These are phyloP conservation scores for Machaerirhynchus nigripectus DNA, from an alignment of 2,113 vertebrate genomes.

Conservation along the genomic window DNA sequence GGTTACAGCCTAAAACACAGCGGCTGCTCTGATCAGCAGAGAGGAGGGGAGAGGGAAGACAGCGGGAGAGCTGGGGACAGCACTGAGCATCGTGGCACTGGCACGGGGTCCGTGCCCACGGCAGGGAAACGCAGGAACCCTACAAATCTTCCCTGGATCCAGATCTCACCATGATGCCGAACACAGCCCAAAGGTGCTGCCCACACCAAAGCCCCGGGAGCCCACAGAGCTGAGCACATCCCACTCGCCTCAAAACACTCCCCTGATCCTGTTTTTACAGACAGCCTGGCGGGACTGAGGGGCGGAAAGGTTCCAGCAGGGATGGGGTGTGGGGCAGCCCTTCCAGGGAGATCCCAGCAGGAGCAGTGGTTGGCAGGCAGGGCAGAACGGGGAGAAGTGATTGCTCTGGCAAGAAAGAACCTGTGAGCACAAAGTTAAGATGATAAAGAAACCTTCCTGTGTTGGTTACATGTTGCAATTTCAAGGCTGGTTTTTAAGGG, in stretches of 20 bases:
- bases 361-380: neutral
- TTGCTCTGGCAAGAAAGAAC: neutral
- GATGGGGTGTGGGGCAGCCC: neutral
- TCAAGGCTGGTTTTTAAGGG: slow-evolving; percentile 1
- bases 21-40: neutral
- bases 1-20: slow-evolving; percentile 36
- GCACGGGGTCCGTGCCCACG: rapidly evolving
- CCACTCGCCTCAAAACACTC: rapidly evolving
- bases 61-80: neutral
- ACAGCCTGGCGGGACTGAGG: neutral
- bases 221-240: rapidly evolving
- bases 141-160: neutral
- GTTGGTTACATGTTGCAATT: neutral
- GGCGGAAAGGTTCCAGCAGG: neutral
- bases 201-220: neutral
- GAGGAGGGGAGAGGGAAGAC: neutral
- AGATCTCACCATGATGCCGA: rapidly evolving
- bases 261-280: neutral
- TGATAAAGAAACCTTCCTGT: neutral
- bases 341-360: neutral
- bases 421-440: neutral
- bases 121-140: neutral
- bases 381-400: neutral
- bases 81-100: rapidly evolving
- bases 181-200: neutral